phyloP scores from a whole-genome alignment of 2,797 vertebrate genomes.

The Danio tinwini region DNA sequence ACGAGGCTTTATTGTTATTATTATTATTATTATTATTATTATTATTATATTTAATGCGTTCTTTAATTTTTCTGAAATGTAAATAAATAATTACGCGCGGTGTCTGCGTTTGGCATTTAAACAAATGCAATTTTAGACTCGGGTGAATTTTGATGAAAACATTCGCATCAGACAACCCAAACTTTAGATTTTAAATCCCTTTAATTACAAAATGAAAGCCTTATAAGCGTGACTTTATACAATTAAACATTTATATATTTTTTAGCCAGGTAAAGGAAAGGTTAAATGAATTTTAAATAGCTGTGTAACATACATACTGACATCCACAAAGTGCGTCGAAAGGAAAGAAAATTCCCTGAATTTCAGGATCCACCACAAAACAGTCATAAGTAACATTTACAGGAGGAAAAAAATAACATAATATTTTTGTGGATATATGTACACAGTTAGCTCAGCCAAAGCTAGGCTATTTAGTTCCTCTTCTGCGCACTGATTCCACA shows the following conservation, averaged over 20 bases:
- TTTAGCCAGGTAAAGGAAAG: constrained; percentile 91
- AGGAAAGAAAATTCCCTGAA: constrained; percentile 93
- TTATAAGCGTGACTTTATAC: constrained; percentile 98
- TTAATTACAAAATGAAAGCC: constrained; percentile 99
- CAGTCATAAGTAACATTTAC: constrained; percentile 93
- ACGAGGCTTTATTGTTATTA: constrained; percentile 36
- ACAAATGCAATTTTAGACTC: not conserved
- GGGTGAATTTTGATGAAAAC: not conserved
- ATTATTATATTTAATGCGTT: constrained; percentile 6
- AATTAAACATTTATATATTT: constrained; percentile 99
- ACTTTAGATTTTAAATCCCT: constrained; percentile 83
- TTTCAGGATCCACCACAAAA: constrained; percentile 96
- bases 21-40: no score
- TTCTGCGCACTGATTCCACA: constrained; percentile 63
- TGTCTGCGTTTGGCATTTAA: not conserved
- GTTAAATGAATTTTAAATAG: constrained; percentile 97
- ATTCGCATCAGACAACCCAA: constrained; percentile 72
- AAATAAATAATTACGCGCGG: constrained; percentile 1
- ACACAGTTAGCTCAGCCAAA: constrained; percentile 85
- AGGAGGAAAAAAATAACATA: constrained; percentile 80
- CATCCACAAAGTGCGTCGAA: constrained; percentile 99
- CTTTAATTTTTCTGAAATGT: not conserved
- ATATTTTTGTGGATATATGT: constrained; percentile 85
- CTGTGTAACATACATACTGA: constrained; percentile 97
- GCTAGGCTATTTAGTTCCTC: constrained; percentile 78